phyloP scores from a whole-genome alignment of 2,797 vertebrate species.

The Spatula versicolor region DNA sequence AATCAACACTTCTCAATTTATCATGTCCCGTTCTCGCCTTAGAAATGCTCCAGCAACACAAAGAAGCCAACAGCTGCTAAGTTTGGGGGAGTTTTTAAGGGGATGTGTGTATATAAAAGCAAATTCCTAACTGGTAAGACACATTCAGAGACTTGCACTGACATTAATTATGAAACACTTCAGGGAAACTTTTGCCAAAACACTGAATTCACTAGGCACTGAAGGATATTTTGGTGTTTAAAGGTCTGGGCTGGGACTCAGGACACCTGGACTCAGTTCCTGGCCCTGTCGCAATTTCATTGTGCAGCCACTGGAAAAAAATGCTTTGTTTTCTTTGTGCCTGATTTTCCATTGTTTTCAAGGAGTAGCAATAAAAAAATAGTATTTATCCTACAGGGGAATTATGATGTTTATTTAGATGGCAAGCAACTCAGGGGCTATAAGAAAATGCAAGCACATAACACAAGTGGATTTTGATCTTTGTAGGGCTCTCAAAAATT shows the following conservation, averaged over 20 bases:
- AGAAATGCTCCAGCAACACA: neutral
- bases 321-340: conserved; percentile 13
- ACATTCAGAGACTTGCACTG: neutral
- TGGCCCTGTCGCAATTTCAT: conserved; percentile 15
- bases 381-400: neutral
- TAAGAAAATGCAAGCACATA: neutral
- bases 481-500: neutral
- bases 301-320: conserved; percentile 23
- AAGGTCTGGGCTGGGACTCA: conserved; percentile 48
- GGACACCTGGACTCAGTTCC: conserved; percentile 51
- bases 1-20: neutral
- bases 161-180: conserved; percentile 55
- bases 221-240: conserved; percentile 30
- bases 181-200: conserved; percentile 19
- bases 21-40: neutral
- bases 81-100: conserved; percentile 18
- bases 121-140: conserved; percentile 65
- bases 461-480: neutral
- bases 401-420: conserved; percentile 21
- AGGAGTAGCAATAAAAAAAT: neutral
- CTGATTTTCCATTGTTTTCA: conserved; percentile 41
- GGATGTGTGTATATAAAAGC: conserved; percentile 31
- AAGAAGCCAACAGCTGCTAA: conserved; percentile 44
- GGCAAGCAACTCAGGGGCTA: neutral
- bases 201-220: neutral